phyloP scores from a whole-genome alignment of 2,888 invertebrate species.

The Terebella lapidaria region DNA sequence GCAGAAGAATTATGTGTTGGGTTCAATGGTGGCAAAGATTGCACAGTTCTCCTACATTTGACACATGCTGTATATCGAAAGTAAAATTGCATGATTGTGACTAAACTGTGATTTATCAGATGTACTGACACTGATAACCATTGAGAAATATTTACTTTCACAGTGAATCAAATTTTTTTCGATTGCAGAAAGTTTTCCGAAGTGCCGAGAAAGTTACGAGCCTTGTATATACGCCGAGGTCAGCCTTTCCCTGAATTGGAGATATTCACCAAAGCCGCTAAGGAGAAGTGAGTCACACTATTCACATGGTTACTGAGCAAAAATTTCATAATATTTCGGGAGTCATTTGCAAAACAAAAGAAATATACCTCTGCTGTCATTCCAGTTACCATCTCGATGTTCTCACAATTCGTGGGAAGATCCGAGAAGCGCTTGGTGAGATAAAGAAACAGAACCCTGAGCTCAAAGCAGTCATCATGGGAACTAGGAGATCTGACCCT shows the following conservation, averaged over 20 bases:
- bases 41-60: conserved; percentile 82
- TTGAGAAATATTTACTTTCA: no score
- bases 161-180: no score
- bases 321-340: background rate
- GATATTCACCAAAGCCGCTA: conserved; percentile 71
- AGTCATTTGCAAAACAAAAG: background rate
- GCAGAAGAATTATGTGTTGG: conserved; percentile 77
- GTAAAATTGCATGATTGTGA: conserved; percentile 30
- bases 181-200: conserved; percentile 41
- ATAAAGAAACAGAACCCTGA: conserved; percentile 60
- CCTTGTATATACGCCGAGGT: conserved; percentile 75
- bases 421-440: conserved; percentile 67
- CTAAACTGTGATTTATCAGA: no score
- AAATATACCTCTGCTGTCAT: background rate
- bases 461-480: conserved; percentile 85
- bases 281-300: conserved; percentile 54
- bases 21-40: conserved; percentile 99
- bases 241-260: conserved; percentile 81
- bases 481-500: conserved; percentile 84
- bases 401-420: conserved; percentile 57
- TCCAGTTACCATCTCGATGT: conserved; percentile 69
- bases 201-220: conserved; percentile 57
- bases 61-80: conserved; percentile 55
- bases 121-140: no score
- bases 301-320: background rate